phyloP scores from a whole-genome alignment of 2,113 vertebrate species.

The Tauraco erythrolophus region DNA sequence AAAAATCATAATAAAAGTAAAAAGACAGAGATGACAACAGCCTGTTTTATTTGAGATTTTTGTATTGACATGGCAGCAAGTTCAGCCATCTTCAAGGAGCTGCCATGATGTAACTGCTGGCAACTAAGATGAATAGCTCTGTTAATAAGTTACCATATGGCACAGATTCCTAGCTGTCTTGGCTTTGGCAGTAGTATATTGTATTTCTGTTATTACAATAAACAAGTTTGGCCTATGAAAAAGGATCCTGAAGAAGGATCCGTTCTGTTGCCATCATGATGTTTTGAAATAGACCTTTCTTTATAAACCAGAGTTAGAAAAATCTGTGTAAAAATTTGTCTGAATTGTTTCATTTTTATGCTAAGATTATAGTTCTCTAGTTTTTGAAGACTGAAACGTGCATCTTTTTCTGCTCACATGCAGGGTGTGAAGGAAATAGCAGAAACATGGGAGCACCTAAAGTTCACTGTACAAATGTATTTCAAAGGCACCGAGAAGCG shows the following conservation, averaged over 20 bases:
- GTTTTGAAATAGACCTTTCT: neutral
- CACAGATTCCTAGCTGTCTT: neutral
- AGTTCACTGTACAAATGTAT: constrained; percentile 86
- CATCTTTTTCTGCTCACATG: neutral
- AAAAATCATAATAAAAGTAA: neutral
- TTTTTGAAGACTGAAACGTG: neutral
- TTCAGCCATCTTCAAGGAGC: neutral
- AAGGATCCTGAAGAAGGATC: neutral
- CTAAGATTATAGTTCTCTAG: neutral
- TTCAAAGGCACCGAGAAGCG: constrained; percentile 89
- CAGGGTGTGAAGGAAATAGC: constrained; percentile 92
- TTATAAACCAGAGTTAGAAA: neutral
- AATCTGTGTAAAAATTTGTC: neutral
- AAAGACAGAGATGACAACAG: neutral
- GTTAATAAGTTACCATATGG: neutral
- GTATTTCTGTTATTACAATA: neutral
- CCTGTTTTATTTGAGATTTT: neutral
- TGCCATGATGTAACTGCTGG: neutral
- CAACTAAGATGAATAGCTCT: neutral
- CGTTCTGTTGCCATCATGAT: neutral
- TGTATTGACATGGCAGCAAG: neutral
- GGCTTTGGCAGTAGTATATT: neutral
- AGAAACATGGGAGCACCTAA: constrained; percentile 92
- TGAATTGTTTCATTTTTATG: neutral
- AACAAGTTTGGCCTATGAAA: neutral